Evolutionary conservation across 2,888 invertebrate species (phyloP).

Genomic region (Zygothrica quintamaculata): DNA sequence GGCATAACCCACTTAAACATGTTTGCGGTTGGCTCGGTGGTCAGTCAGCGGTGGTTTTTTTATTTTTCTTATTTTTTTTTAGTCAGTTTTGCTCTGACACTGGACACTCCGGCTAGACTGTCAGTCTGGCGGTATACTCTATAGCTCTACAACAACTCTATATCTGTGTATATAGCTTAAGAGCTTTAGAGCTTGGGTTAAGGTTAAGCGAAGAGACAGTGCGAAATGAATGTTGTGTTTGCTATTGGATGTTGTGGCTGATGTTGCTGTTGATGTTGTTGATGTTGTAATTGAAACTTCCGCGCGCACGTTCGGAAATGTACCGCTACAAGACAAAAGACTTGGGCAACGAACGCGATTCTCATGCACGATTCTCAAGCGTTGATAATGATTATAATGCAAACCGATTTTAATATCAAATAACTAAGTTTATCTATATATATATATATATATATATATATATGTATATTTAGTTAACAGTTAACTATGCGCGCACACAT

Average conservation of each 20-base stretch:
- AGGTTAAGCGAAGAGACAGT: slow-evolving; percentile 34
- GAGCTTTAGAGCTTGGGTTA: slow-evolving; percentile 19
- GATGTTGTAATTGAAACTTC: slow-evolving; percentile 47
- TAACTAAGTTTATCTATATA: slow-evolving; percentile 1
- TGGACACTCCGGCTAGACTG: slow-evolving; percentile 47
- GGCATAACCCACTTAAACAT: slow-evolving; percentile 80
- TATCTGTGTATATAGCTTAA: too few relatives aligned
- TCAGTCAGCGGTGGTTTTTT: slow-evolving; percentile 43
- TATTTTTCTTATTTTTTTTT: too few relatives aligned
- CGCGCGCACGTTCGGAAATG: slow-evolving; percentile 45
- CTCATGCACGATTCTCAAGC: slow-evolving; percentile 41
- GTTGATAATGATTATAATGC: slow-evolving; percentile 15
- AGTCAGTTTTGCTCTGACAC: slow-evolving; percentile 40
- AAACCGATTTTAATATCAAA: neutral
- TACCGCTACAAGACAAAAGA: slow-evolving; percentile 65
- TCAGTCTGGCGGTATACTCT: slow-evolving; percentile 50
- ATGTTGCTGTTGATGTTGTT: too few relatives aligned
- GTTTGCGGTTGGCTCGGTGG: slow-evolving; percentile 51
- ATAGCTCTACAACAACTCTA: slow-evolving; percentile 4
- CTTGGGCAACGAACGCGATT: slow-evolving; percentile 71
- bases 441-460: slow-evolving; percentile 32
- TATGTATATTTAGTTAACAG: too few relatives aligned
- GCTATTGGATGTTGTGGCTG: too few relatives aligned
- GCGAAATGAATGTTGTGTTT: slow-evolving; percentile 50
- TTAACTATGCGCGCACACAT: slow-evolving; percentile 41